Base-by-base conservation (phyloP, 2,797 vertebrate species). In the Mus minutoides region DNA sequence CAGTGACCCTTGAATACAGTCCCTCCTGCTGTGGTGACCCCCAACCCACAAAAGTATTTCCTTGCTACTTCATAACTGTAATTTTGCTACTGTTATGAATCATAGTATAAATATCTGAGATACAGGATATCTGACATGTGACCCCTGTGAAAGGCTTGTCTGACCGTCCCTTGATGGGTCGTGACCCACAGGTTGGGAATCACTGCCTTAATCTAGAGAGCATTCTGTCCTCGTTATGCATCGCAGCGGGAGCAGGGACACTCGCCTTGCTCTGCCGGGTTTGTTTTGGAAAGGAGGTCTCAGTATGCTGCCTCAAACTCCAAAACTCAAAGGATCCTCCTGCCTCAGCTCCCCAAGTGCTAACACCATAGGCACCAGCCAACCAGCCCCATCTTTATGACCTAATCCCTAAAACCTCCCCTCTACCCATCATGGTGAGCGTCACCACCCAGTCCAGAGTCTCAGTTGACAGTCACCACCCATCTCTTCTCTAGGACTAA, bases 161-260 rank as follows among this genome's bases (percentile, higher is more conserved):
- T 37, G 69, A 10, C n/a, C 4, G 16, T 16, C 3, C 26, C 5
- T 4, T 24, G 9, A 26, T n/a, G 5, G 1, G 34, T 13, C n/a
- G 2, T 2, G 37, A 75, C 71, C 19, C 71, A 75, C 37, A 75
- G 37, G 37, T 2, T 43, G 21, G 11, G 37, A 40, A 75, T 10
- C 37, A 43, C n/a, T 19, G 67, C 67, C 67, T 73, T 21, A 40
- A 73, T 0, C 19, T 46, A 46, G 31, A 46, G 29, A 34, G 10
- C 58, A 64, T 46, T 84, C 12, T 13, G 16, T 21, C 49, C 62
- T 58, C 12, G 0, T 21, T 17, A 52, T 21, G 64, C 46, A 26
- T 77, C 64, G 21, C 2, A 0, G 12, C 5, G 3, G 37, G 10
- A n/a, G 24, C 21, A 19, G 17, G 37, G 49, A n/a, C 26, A 34